phyloP scores from a whole-genome alignment of 2,888 invertebrate species.

The Drosophila buzzatii region DNA sequence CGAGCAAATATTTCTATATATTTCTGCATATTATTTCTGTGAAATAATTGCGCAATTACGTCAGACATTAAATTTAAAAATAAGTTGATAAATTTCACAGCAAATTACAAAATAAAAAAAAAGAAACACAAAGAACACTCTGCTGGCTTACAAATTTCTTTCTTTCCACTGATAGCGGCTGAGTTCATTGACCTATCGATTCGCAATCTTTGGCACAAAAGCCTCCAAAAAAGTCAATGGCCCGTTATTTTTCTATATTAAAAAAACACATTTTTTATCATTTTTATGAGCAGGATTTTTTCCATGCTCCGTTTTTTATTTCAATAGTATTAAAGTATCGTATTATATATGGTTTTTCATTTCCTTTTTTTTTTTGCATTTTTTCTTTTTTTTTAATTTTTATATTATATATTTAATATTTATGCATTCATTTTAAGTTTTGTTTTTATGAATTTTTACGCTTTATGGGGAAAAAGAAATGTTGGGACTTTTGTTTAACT shows the following conservation, averaged over 20 bases:
- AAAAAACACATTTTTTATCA: constrained; percentile 22
- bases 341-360: constrained; percentile 72
- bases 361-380: constrained; percentile 20
- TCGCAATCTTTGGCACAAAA: constrained; percentile 1
- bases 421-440: constrained; percentile 55
- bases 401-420: constrained; percentile 68
- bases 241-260: neutral
- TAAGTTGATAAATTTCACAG: constrained; percentile 25
- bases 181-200: constrained; percentile 54
- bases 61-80: constrained; percentile 63
- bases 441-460: constrained; percentile 42
- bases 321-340: constrained; percentile 83
- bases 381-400: constrained; percentile 35
- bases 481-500: constrained; percentile 54
- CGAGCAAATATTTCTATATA: constrained; percentile 12
- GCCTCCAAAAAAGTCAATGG: neutral
- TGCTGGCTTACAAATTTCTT: neutral
- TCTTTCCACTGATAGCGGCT: constrained; percentile 29
- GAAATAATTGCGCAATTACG: constrained; percentile 69
- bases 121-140: constrained; percentile 5
- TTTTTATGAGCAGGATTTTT: constrained; percentile 70
- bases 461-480: constrained; percentile 35
- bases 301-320: constrained; percentile 69
- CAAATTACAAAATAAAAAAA: neutral
- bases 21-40: constrained; percentile 41